Evolutionary conservation across 23 tunicate genomes (phyloP), one percentile per base, ranked within the genome.

Genomic region (Aplidium turbinatum): DNA sequence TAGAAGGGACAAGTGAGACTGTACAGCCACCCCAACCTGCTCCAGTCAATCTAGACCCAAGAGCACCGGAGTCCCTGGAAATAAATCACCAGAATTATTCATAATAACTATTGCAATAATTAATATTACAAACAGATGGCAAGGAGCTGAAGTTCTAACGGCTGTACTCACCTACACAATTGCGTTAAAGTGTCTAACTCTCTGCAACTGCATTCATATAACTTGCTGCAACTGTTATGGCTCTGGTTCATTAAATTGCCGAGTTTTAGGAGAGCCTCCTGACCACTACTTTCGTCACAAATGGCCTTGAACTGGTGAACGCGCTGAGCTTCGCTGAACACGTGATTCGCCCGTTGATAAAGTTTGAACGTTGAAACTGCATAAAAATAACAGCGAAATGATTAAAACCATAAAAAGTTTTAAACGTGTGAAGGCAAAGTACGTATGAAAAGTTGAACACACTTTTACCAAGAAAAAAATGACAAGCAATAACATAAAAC

Each of bases 11-110:
- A 38, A 94, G 54, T 13, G 99, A 94, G 16, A 94, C 99, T 16
- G 94, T 83, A 66, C 99, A 94, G 6, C 99, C 99, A 21, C 95
- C 99, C 99, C 99, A 94, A 20, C 99, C 99, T 22, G 99, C 99
- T 39, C 99, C 99, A 6, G 99, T 94, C 35, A 94, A 61, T n/a
- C 99, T 57, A 0, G 99, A 87, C 13, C 99, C 94, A 20, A 87
- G 74, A 11, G 99, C 95, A 28, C 99, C 99, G 24, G 82, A 42
- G 6, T 70, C 81, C 56, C 99, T 86, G 73, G 2, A 48, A 71
- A n/a, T n/a, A n/a, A n/a, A n/a, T n/a, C n/a, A 56, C 63, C 20
- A 56, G 16, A 56, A n/a, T 56, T 20, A 16, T 22, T 42, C 50
- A 42, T 42, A 42, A 42, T 55, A 22, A 42, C 16, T 16, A 42